Percentiles rank a stretch among this genome's conserved stretches.
Evolutionary conservation across 2,888 invertebrate genomes (phyloP).

Genomic region (Macaria liturata): DNA sequence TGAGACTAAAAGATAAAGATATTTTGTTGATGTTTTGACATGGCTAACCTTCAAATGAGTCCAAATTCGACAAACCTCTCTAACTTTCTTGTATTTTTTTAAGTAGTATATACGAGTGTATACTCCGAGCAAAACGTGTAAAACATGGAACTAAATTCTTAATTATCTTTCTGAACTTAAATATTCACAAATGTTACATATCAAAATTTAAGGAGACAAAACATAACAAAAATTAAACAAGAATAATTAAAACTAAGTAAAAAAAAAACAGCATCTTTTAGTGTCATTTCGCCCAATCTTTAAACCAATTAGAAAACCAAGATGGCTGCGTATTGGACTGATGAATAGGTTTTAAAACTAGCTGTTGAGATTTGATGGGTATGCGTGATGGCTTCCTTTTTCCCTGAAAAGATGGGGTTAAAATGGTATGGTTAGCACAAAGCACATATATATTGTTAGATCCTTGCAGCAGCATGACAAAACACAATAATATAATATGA

Average conservation of each 20-base stretch:
- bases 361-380: slow-evolving; percentile 48
- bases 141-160: too few species aligned
- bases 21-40: too few species aligned
- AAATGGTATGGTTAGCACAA: slow-evolving; percentile 15
- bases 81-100: too few species aligned
- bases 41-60: too few species aligned
- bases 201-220: too few species aligned
- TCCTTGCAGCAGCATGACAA: slow-evolving; percentile 18
- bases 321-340: slow-evolving; percentile 24
- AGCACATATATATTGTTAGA: slow-evolving; percentile 14
- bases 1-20: slow-evolving; percentile 9
- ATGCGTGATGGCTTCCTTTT: slow-evolving; percentile 50
- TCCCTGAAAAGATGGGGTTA: slow-evolving; percentile 54
- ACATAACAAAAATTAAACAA: too few species aligned
- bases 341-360: slow-evolving; percentile 39
- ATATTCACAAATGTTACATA: too few species aligned
- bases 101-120: too few species aligned
- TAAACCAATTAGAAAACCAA: slow-evolving; percentile 48
- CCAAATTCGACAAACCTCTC: too few species aligned
- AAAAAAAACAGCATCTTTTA: background rate
- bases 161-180: too few species aligned
- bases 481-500: background rate
- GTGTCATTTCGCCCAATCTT: slow-evolving; percentile 32
- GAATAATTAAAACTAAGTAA: background rate
- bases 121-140: too few species aligned